Percentiles rank a stretch among this genome's conserved stretches.
Conservation (phyloP, 2,888 invertebrate genomes). For the Physocephala rufipes region DNA sequence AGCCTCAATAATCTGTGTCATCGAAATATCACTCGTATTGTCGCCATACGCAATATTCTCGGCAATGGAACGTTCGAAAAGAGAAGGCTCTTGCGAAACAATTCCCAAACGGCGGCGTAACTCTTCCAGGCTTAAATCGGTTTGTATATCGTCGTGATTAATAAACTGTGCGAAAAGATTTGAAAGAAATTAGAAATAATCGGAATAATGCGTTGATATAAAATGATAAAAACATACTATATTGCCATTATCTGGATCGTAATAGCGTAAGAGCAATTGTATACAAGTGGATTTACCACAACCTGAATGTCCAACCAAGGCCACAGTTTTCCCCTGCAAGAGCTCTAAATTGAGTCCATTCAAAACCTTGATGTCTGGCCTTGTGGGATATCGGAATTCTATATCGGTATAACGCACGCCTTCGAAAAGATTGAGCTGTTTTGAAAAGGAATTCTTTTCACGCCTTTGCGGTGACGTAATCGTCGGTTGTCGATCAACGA, state of each 20-base stretch:
- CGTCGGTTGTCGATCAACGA: slow-evolving; percentile 71
- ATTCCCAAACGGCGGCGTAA: slow-evolving; percentile 81
- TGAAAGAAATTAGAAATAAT: not conserved
- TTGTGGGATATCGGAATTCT: slow-evolving; percentile 83
- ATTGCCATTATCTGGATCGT: slow-evolving; percentile 76
- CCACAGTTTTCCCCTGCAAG: slow-evolving; percentile 76
- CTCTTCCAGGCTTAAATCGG: slow-evolving; percentile 72
- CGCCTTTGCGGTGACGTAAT: slow-evolving; percentile 67
- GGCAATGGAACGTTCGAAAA: slow-evolving; percentile 83
- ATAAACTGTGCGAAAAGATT: slow-evolving; percentile 57
- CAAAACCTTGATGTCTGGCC: slow-evolving; percentile 78
- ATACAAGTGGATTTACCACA: slow-evolving; percentile 86
- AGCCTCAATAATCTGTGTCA: slow-evolving; percentile 78
- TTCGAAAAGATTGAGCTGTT: slow-evolving; percentile 59
- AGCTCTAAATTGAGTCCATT: slow-evolving; percentile 76
- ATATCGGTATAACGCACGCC: slow-evolving; percentile 71
- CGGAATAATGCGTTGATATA: too few relatives aligned
- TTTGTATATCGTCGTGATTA: slow-evolving; percentile 69
- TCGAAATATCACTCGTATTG: slow-evolving; percentile 72
- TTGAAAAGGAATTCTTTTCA: slow-evolving; percentile 56
- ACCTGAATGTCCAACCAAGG: slow-evolving; percentile 78
- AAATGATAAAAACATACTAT: slow-evolving; percentile 66
- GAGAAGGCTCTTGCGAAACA: slow-evolving; percentile 85
- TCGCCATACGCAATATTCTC: slow-evolving; percentile 92
- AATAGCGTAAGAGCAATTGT: slow-evolving; percentile 81